phyloP scores from a whole-genome alignment of 2,797 vertebrate genomes.

The Chloroceryle inda region DNA sequence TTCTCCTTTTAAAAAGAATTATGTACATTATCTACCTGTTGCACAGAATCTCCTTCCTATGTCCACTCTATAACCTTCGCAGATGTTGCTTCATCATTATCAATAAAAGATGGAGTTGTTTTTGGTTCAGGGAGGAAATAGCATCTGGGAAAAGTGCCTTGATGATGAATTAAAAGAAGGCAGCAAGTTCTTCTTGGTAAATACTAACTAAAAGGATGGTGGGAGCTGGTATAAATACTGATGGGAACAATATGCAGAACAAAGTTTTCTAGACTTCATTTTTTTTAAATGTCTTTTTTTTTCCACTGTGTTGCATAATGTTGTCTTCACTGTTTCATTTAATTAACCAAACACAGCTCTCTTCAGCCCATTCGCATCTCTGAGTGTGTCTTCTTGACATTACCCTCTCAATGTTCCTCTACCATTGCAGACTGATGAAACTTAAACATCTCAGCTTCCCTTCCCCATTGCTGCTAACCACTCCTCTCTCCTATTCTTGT shows the following conservation, averaged over 20 bases:
- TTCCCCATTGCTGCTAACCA: neutral
- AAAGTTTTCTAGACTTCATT: neutral
- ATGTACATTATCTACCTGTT: slow-evolving; percentile 45
- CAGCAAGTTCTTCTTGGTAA: neutral
- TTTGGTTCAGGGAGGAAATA: slow-evolving; percentile 6
- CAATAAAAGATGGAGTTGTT: slow-evolving; percentile 1
- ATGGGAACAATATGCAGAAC: neutral
- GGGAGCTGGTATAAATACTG: neutral
- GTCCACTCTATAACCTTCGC: slow-evolving; percentile 27
- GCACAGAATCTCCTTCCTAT: slow-evolving; percentile 6
- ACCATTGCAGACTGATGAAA: neutral
- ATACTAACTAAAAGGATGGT: neutral
- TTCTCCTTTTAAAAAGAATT: slow-evolving; percentile 28
- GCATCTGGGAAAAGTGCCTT: neutral
- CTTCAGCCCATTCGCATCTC: neutral
- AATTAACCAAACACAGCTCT: neutral
- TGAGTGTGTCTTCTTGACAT: neutral
- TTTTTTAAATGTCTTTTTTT: neutral
- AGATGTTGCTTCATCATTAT: neutral
- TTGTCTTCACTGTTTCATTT: neutral
- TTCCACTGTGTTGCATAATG: neutral
- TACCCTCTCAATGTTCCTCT: neutral
- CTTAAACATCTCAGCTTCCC: neutral
- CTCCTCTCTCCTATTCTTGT: neutral
- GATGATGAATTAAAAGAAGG: neutral